Base-by-base conservation (phyloP, 1,140 invertebrate species). In the Hyles vespertilio region DNA sequence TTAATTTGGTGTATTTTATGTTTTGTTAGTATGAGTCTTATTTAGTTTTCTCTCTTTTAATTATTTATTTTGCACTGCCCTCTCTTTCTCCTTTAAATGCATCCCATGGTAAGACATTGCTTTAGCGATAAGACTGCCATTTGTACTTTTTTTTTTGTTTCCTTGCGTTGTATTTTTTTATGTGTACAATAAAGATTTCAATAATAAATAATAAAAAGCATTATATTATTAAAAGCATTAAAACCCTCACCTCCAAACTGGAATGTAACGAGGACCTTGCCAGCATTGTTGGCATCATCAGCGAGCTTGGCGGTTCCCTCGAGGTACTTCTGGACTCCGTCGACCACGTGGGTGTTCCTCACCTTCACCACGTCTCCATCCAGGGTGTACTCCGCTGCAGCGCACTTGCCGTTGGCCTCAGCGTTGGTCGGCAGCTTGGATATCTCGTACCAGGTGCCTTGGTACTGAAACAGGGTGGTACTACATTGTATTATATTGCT, bases 381-480 rank as follows among this genome's bases (percentile, higher is more conserved):
- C 3, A 71, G 45, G 4, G 53, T 71, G 65, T 84, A 86, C 46
- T 86, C 77, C 33, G 75, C 70, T 1, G 59, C 59, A 2, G 58
- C 66, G 45, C 83, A 86, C 12, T 68, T 62, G 9, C 70, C 78
- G 9, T 45, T 56, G 45, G 72, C 64, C 56, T 82, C 78, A 3
- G 56, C 56, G 0, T 36, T 48, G 40, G 70, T 77, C 3, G 64
- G 66, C 50, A 73, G 72, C 43, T 77, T 82, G 8, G 74, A 75
- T 3, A 79, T 63, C 55, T 84, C 81, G 49, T 82, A 86, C 81
- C 81, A 86, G 4, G 58, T 59, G 32, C 83, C 83, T 62, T 70
- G 63, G 54, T 67, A 86, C 83, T 86, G 67, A 7, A 74, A 70
- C 10, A 8, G 12, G 10, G 10, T 8, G 5, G 49, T n/a, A 59